Base-by-base conservation (phyloP, 2,797 vertebrate species). In the Muraenolepis orangiensis region DNA sequence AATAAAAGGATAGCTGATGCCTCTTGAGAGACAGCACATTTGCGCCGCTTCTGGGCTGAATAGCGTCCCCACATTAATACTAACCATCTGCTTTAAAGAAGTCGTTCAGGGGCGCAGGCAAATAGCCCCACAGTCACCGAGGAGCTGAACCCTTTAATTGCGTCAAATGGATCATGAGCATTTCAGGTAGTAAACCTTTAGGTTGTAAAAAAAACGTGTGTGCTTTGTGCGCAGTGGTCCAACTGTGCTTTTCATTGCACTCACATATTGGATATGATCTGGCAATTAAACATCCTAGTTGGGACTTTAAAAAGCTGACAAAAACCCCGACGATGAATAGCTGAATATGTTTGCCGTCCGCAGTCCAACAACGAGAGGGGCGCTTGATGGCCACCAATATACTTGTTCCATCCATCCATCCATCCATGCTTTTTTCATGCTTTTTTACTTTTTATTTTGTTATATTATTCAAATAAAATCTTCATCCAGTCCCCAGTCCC, bases 141-240 rank as follows among this genome's bases (percentile, higher is more conserved):
- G 51, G 51, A 61, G 51, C 23, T 10, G 20, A 26, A 61, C n/a
- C 57, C 26, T 64, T 26, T 64, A 64, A 64, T 26, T 26, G 57
- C 57, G 57, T 64, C 57, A 64, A 64, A 64, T 26, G n/a, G 57
- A 64, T 64, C n/a, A 64, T 64, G 12, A 64, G 57, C 23, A 64
- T 64, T 51, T 26, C 23, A 64, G 57, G 57, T n/a, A 26, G 57
- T 64, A 28, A 64, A 64, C 57, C 57, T 11, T 38, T 26, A 12
- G n/a, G 57, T 11, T 26, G 57, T 64, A 23, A 64, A 64, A 64
- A n/a, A n/a, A n/a, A n/a, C n/a, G n/a, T 4, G 57, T 11, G 57
- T 10, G 23, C 23, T 64, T 26, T 11, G n/a, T 64, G 57, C 23
- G 57, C 57, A 64, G 8, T 26, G 57, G 10, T 64, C 57, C 57